Evolutionary conservation across 2,113 vertebrate species (phyloP), one percentile per base, ranked within the genome.

Genomic region (Gavialis gangeticus): DNA sequence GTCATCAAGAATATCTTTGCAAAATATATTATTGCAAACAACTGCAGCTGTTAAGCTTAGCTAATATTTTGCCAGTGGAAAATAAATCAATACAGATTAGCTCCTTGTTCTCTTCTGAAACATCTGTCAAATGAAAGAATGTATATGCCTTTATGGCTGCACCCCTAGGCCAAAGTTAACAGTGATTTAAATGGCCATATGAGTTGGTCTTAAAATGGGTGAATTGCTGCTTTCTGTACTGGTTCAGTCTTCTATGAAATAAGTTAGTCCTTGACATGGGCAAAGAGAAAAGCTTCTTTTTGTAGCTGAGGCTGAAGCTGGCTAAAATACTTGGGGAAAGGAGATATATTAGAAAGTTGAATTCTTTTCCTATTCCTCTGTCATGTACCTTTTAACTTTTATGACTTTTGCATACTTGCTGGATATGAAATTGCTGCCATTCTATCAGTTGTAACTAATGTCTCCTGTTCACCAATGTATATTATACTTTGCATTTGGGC

Each of bases 21-120:
- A 80, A 91, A 89, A 85, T 91, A 8, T 34, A 73, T 34, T 89
- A 62, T 87, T 89, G 64, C 57, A 85, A 95, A 93, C 79, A 90
- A 75, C 55, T 19, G 46, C 79, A 95, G 91, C 76, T 97, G 79
- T 80, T 96, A 90, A 76, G 57, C 60, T 82, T 95, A 12, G 1
- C 86, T 91, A 85, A 84, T 95, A 30, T 64, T 79, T 85, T 94
- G 75, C 84, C 58, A 78, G 89, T 22, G 90, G 85, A 93, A 96
- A 90, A 89, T 93, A 95, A 90, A 93, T 95, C 96, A 95, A 60
- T 90, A 59, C 69, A 63, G 15, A 64, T 90, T 94, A 91, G 58
- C 12, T 95, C 21, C 85, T 91, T 89, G 46, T 87, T 91, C 73
- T 91, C 15, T 28, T 76, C 19, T 16, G 58, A 90, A 87, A 22